A percentile compares a stretch with the other conserved stretches of the same genome.
phyloP scores from a whole-genome alignment of 2,888 invertebrate genomes.

The Balanococcus diminutus region DNA sequence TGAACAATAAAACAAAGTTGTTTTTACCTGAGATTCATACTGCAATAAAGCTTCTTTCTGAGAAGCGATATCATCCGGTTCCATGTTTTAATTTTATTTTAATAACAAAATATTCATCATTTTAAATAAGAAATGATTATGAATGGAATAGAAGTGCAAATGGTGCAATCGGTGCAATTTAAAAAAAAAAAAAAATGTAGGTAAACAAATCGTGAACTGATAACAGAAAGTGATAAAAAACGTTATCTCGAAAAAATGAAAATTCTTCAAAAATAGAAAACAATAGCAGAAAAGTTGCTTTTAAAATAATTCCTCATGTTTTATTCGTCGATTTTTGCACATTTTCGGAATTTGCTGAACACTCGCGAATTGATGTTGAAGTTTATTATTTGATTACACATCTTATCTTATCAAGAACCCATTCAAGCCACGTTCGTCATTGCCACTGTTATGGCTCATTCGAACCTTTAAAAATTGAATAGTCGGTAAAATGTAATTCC shows the following conservation, averaged over 20 bases:
- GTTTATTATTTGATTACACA: not conserved
- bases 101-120: not conserved
- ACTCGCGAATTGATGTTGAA: too few relatives aligned
- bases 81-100: not conserved
- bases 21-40: conserved; percentile 16
- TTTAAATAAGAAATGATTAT: too few relatives aligned
- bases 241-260: not conserved
- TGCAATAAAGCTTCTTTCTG: not conserved
- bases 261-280: too few relatives aligned
- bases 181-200: not conserved
- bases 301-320: not conserved
- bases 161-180: too few relatives aligned
- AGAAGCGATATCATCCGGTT: not conserved
- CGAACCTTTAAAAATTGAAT: not conserved
- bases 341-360: not conserved
- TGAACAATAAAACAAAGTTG: too few relatives aligned
- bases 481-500: not conserved
- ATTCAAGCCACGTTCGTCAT: not conserved
- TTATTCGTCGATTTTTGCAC: not conserved
- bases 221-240: not conserved
- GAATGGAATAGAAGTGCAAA: not conserved
- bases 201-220: not conserved
- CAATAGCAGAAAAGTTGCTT: too few relatives aligned
- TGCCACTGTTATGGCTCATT: too few relatives aligned
- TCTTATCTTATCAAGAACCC: not conserved